Evolutionary conservation across 2,113 vertebrate species (phyloP), one percentile per base, ranked within the genome.

Genomic region (Entelurus aequoreus): DNA sequence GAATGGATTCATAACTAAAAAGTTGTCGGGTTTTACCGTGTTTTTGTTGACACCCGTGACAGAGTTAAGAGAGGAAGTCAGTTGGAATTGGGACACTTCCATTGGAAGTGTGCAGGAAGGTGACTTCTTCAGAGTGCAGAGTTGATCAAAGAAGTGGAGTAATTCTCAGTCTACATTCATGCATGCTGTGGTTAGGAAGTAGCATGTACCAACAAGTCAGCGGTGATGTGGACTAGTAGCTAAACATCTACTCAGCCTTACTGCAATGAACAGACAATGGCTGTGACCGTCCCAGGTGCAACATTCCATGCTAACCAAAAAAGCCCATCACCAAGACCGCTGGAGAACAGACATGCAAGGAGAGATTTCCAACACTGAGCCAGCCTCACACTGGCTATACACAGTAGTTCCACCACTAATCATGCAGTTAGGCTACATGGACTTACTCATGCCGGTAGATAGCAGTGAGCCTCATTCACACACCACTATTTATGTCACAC

Each of bases 61-160:
- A 54, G 76, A 77, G 81, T 76, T 80, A 71, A 66, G 70, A 75
- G 60, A 77, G 66, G 78, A 67, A 79, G 79, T 77, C 71, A 83
- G 75, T 61, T 79, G 76, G 73, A 77, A 69, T 79, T 78, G 73
- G 79, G 74, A 82, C 81, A 88, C 85, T 85, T 83, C 84, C 84
- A 85, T 65, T 85, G 71, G 84, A 73, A 77, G 79, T 68, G 62
- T 67, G 78, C 78, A 66, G 82, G 78, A 79, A 80, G 84, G 60
- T 79, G 82, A 86, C 81, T 82, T 82, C 85, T 88, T 86, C 86
- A 86, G 72, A 86, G 84, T 77, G 85, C 86, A 86, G 87, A 86
- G 85, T 86, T 90, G 85, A 85, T 71, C 78, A 86, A 78, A 88
- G 68, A 87, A 82, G 81, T 79, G 80, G 69, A 85, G 70, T 80